Percentiles rank a stretch among this genome's conserved stretches.
These are phyloP conservation scores for Bettongia penicillata DNA, from an alignment of 2,113 vertebrate genomes.

Conservation along the genomic window DNA sequence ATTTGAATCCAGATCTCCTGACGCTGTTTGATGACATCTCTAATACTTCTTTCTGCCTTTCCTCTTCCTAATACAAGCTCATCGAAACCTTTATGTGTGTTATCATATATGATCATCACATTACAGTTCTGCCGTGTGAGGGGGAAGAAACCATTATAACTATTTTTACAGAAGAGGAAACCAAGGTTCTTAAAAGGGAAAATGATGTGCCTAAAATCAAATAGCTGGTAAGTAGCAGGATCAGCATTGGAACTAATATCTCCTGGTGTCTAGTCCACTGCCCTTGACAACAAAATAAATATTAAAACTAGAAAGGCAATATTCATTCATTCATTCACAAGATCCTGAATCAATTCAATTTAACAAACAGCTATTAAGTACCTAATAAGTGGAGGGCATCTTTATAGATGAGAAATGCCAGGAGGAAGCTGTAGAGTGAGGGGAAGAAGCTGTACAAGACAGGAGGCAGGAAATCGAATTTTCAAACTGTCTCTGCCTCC, in stretches of 20 bases:
- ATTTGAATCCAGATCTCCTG: not conserved
- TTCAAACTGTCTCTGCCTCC: not conserved
- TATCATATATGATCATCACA: not conserved
- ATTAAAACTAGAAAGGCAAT: not conserved
- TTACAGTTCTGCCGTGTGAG: not conserved
- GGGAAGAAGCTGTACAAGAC: not conserved
- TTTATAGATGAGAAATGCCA: not conserved
- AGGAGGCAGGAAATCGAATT: not conserved
- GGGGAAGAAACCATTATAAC: not conserved
- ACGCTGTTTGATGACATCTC: not conserved
- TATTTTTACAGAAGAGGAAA: not conserved
- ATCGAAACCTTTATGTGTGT: not conserved
- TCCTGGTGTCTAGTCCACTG: not conserved
- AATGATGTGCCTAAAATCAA: not conserved
- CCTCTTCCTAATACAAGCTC: not conserved
- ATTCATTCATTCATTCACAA: not conserved
- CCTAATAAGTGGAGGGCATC: not conserved
- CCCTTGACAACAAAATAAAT: not conserved
- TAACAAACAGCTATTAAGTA: not conserved
- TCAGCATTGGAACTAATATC: not conserved
- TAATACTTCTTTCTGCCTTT: not conserved
- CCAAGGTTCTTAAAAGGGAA: not conserved
- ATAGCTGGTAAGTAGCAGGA: not conserved
- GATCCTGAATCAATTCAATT: not conserved
- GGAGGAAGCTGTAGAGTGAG: not conserved